phyloP scores from a whole-genome alignment of 2,888 invertebrate species.

The Miltochrista miniata region DNA sequence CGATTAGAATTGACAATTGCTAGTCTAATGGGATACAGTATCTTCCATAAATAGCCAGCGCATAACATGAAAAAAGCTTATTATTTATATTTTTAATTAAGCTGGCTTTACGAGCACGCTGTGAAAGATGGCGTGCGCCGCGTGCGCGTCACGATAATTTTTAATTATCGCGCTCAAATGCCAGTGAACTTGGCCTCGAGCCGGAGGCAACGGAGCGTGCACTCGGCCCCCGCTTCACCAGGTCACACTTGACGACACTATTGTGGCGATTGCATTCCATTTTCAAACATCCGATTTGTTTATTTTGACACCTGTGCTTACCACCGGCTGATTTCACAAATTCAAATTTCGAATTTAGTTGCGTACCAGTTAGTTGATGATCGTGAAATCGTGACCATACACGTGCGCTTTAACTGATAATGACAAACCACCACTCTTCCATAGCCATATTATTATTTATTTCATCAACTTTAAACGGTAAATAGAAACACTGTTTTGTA shows the following conservation, averaged over 20 bases:
- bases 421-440: too few species aligned
- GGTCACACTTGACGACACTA: conserved; percentile 75
- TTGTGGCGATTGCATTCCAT: conserved; percentile 52
- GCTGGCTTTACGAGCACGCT: conserved; percentile 50
- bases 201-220: conserved; percentile 64
- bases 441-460: too few species aligned
- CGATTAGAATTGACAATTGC: neutral
- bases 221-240: conserved; percentile 64
- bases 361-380: neutral
- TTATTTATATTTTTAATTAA: conserved; percentile 42
- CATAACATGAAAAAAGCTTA: conserved; percentile 24
- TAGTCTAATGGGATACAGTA: neutral
- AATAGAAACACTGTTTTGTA: too few species aligned
- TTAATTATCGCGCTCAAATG: conserved; percentile 83
- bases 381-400: conserved; percentile 3
- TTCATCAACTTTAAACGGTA: too few species aligned
- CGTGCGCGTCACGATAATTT: conserved; percentile 80
- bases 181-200: conserved; percentile 83
- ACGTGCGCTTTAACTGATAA: neutral
- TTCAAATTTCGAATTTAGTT: conserved; percentile 15
- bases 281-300: conserved; percentile 41
- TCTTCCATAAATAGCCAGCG: conserved; percentile 9
- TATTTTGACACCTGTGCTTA: conserved; percentile 38
- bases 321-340: conserved; percentile 3
- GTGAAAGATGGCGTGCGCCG: conserved; percentile 76